phyloP scores from a whole-genome alignment of 2,797 vertebrate species.

The Ctenosaura bakeri region DNA sequence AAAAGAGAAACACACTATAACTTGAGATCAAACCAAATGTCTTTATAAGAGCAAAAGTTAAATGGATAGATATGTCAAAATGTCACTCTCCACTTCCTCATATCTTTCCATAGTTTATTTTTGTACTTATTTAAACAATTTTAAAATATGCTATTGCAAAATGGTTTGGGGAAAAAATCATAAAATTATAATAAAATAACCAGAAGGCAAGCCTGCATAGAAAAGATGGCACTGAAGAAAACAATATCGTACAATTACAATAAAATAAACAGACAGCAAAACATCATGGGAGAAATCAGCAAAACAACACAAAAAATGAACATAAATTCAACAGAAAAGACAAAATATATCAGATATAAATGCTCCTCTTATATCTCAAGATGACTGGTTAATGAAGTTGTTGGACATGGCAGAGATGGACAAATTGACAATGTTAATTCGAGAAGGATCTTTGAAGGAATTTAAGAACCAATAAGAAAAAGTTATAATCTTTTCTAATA shows the following conservation, averaged over 20 bases:
- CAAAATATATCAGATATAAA: background rate
- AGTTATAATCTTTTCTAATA: too few relatives aligned
- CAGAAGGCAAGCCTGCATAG: background rate
- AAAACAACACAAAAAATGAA: background rate
- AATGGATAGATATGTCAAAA: background rate
- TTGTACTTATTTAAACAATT: background rate
- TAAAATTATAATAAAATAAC: too few relatives aligned
- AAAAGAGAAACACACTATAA: background rate
- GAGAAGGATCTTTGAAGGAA: too few relatives aligned
- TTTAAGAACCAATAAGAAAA: too few relatives aligned
- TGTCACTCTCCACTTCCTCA: background rate
- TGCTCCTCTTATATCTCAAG: too few relatives aligned
- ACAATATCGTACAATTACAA: too few relatives aligned
- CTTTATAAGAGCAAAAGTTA: background rate
- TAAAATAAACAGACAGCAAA: background rate
- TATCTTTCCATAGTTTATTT: too few relatives aligned
- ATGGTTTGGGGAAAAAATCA: background rate
- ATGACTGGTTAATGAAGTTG: too few relatives aligned
- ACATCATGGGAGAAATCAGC: background rate
- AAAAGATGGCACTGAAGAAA: too few relatives aligned
- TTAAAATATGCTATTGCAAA: background rate
- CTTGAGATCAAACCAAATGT: fast-evolving
- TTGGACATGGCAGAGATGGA: too few relatives aligned
- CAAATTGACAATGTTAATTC: too few relatives aligned
- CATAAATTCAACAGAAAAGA: background rate